Conservation (phyloP, 2,113 vertebrate species). For the Acanthisitta chloris region DNA sequence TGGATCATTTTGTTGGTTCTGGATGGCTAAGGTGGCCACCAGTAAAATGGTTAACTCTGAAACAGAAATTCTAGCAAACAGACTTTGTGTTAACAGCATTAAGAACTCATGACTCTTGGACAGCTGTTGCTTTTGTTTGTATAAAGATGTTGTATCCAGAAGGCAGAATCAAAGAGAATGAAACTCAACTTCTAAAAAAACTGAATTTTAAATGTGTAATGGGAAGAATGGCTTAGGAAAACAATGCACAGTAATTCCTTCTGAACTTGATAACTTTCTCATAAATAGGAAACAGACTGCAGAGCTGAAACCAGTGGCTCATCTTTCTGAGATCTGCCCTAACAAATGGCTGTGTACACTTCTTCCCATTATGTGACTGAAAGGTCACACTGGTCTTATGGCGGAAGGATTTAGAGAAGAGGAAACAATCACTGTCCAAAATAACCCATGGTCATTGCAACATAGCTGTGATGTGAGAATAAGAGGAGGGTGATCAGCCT, state of each 20-base stretch:
- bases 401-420: background rate
- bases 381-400: background rate
- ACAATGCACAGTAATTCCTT: background rate
- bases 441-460: background rate
- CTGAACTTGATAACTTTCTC: background rate
- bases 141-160: background rate
- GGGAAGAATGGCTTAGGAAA: background rate
- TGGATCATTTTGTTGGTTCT: background rate
- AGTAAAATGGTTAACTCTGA: background rate
- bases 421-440: background rate
- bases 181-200: background rate
- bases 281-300: background rate
- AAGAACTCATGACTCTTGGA: background rate
- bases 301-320: background rate
- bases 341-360: background rate
- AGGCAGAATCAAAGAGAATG: background rate
- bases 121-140: background rate
- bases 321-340: background rate
- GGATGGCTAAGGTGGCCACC: background rate
- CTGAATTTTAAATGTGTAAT: background rate
- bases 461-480: background rate
- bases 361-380: background rate
- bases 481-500: background rate
- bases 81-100: background rate
- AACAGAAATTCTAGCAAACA: background rate